These are phyloP conservation scores for Tylochromis polylepis DNA, from an alignment of 2,113 vertebrate genomes.

Conservation along the genomic window DNA sequence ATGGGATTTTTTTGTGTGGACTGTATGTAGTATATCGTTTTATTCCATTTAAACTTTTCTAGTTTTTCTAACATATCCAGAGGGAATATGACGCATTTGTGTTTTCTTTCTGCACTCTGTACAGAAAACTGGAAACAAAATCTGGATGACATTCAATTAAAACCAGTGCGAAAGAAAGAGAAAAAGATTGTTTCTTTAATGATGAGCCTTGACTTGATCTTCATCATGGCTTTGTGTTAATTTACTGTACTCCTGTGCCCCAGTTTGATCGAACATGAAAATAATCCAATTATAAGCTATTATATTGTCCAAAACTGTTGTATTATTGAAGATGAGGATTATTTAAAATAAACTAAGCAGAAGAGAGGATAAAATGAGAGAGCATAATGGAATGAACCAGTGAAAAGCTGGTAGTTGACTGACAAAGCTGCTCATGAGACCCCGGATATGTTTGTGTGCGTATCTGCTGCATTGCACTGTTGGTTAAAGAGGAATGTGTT, in stretches of 20 bases:
- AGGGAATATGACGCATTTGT: not conserved
- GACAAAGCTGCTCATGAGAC: not conserved
- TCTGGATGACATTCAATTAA: not conserved
- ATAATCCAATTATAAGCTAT: not conserved
- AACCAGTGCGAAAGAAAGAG: not conserved
- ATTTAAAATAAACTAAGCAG: constrained; percentile 42
- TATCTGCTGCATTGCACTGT: not conserved
- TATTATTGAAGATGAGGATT: constrained; percentile 9
- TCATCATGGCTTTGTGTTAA: not conserved
- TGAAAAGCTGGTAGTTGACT: constrained; percentile 9
- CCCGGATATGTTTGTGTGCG: not conserved
- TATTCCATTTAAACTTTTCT: not conserved
- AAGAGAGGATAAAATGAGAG: constrained; percentile 31
- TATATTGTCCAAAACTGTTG: not conserved
- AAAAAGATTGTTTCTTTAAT: not conserved
- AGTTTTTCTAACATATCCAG: not conserved
- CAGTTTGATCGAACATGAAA: not conserved
- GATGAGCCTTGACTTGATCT: not conserved
- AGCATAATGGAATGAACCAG: constrained; percentile 1
- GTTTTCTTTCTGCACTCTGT: not conserved
- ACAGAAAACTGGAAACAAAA: not conserved
- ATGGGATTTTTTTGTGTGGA: not conserved
- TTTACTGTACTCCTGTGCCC: not conserved
- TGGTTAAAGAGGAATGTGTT: constrained; percentile 3
- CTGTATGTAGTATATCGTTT: not conserved